phyloP scores from a whole-genome alignment of 2,113 vertebrate genomes.

The Ptyas mucosa region DNA sequence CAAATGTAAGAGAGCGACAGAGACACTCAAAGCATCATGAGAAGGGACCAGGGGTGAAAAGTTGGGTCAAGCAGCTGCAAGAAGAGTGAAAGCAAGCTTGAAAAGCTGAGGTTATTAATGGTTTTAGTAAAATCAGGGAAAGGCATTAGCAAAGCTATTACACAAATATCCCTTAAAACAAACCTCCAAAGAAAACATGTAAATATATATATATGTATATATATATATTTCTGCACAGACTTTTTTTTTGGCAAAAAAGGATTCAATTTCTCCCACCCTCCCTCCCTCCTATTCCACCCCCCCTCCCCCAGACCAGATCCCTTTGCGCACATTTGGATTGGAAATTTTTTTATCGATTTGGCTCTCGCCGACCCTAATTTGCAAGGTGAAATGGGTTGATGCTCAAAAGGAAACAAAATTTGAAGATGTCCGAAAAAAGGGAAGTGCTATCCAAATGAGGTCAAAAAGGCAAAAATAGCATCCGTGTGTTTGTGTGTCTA shows the following conservation, averaged over 20 bases:
- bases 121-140: conserved; percentile 87
- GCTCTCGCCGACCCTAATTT: conserved; percentile 20
- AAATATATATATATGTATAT: not conserved
- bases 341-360: not conserved
- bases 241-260: not conserved
- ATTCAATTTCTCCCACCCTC: not conserved
- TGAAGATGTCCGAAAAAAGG: conserved; percentile 1
- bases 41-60: conserved; percentile 86
- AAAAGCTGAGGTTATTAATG: conserved; percentile 87
- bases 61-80: conserved; percentile 90
- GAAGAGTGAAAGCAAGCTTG: conserved; percentile 88
- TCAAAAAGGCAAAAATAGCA: not conserved
- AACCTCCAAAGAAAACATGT: conserved; percentile 31
- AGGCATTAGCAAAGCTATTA: conserved; percentile 83
- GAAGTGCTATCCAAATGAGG: not conserved
- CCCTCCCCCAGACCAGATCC: conserved; percentile 29
- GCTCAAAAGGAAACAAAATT: conserved; percentile 48
- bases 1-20: conserved; percentile 94
- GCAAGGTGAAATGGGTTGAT: conserved; percentile 3
- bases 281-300: conserved; percentile 24
- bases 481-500: not conserved
- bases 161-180: conserved; percentile 88
- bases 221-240: not conserved
- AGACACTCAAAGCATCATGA: conserved; percentile 99
- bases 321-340: not conserved